Evolutionary conservation across 2,888 invertebrate species (phyloP).

Genomic region (Hylaea fasciaria): DNA sequence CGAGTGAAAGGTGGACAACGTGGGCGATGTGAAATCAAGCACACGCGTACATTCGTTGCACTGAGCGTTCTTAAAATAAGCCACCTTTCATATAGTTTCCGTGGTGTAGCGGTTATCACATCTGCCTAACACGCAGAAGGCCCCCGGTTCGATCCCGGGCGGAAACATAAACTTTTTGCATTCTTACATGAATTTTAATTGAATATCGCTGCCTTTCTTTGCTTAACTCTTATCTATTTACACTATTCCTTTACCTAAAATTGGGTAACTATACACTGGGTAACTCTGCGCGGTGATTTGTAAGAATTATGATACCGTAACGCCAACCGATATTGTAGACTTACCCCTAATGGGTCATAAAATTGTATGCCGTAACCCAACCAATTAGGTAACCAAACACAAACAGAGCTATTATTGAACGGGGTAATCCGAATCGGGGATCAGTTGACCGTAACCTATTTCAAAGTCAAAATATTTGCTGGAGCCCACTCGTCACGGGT

Average conservation of each 20-base stretch:
- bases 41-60: no score
- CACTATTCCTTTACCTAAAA: no score
- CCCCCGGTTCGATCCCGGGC: conserved; percentile 95
- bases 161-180: conserved; percentile 84
- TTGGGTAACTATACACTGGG: no score
- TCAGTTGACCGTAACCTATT: conserved; percentile 40
- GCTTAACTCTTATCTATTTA: no score
- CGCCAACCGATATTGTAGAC: no score
- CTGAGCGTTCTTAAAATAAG: no score
- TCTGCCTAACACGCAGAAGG: conserved; percentile 96
- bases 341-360: conserved; percentile 16
- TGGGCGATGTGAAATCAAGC: no score
- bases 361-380: conserved; percentile 20
- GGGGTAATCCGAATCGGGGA: conserved; percentile 29
- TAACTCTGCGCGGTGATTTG: no score
- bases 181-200: no score
- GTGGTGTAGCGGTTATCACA: conserved; percentile 96
- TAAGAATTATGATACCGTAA: no score
- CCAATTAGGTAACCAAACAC: conserved; percentile 24
- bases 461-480: conserved; percentile 44
- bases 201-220: no score
- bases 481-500: conserved; percentile 42
- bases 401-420: conserved; percentile 28
- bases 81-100: conserved; percentile 81
- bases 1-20: no score